Conservation (phyloP, 2,113 vertebrate species). For the Etia nguti region DNA sequence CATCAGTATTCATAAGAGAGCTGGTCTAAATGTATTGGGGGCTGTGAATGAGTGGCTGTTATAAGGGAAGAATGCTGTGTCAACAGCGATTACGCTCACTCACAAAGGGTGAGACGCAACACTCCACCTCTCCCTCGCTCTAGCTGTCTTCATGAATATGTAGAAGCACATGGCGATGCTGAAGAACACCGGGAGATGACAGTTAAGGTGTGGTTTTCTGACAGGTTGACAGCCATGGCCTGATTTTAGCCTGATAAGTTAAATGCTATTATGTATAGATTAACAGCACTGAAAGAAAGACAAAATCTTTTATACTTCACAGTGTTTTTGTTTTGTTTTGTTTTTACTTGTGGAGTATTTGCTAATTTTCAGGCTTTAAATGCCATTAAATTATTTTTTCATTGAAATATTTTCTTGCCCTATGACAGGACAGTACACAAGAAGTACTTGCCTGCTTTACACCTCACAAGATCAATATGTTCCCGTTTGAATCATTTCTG, state of each 20-base stretch:
- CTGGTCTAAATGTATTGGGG: constrained; percentile 42
- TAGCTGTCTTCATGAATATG: constrained; percentile 27
- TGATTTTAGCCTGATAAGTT: background rate
- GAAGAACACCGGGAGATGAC: background rate
- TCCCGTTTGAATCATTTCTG: background rate
- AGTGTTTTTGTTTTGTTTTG: background rate
- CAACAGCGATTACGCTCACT: constrained; percentile 59
- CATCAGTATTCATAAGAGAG: constrained; percentile 44
- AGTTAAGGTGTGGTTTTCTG: constrained; percentile 20
- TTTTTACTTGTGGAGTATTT: background rate
- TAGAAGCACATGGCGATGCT: background rate
- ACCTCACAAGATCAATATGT: background rate
- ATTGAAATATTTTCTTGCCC: background rate
- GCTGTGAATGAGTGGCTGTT: constrained; percentile 52
- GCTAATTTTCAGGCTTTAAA: background rate
- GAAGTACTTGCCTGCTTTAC: background rate
- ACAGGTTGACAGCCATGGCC: background rate
- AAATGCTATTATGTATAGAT: background rate
- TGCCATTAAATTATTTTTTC: background rate
- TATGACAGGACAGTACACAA: background rate
- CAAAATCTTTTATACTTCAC: background rate
- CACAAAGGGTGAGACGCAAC: constrained; percentile 20
- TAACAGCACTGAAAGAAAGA: background rate
- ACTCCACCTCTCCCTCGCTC: background rate
- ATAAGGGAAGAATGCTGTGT: constrained; percentile 45